Evolutionary conservation across 35 echinoderm and acorn worm species (phyloP).

Genomic region (Apostichopus japonicus): DNA sequence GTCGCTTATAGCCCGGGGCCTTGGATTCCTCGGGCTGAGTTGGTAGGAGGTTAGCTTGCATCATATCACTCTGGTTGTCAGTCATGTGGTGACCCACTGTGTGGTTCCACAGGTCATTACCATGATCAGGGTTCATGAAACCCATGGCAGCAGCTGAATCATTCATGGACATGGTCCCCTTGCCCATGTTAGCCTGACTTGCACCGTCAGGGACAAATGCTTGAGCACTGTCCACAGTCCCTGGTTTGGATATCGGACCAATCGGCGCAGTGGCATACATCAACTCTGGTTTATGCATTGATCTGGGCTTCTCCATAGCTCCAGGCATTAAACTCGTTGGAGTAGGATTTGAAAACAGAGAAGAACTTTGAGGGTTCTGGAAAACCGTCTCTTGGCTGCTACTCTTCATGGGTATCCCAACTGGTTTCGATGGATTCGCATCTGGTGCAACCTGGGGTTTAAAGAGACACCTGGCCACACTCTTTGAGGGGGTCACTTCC

Average conservation of each 20-base stretch:
- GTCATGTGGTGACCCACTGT: slow-evolving; percentile 18
- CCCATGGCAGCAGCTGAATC: not conserved
- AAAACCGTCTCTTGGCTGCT: slow-evolving; percentile 40
- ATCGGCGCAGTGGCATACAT: slow-evolving; percentile 44
- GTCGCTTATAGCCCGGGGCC: slow-evolving; percentile 88
- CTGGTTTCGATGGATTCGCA: not conserved
- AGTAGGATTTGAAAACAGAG: slow-evolving; percentile 30
- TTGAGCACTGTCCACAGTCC: slow-evolving; percentile 27
- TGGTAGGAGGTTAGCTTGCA: slow-evolving; percentile 20
- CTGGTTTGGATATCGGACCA: slow-evolving; percentile 42
- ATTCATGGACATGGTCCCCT: slow-evolving; percentile 10
- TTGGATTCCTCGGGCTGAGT: slow-evolving; percentile 70
- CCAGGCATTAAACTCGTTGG: not conserved
- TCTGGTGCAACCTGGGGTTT: slow-evolving; percentile 12
- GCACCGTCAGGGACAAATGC: slow-evolving; percentile 16
- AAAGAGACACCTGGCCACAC: slow-evolving; percentile 41
- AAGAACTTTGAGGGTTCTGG: slow-evolving; percentile 41
- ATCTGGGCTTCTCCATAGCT: slow-evolving; percentile 18
- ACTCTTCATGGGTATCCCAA: not conserved
- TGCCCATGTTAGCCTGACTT: slow-evolving; percentile 4
- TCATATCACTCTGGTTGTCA: not conserved
- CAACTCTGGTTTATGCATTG: slow-evolving; percentile 9
- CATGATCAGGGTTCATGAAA: slow-evolving; percentile 26
- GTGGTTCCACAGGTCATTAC: slow-evolving; percentile 14
- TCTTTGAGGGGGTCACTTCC: slow-evolving; percentile 57